These are phyloP conservation scores for Atherinosoma microstoma DNA, from an alignment of 2,797 vertebrate species.

Conservation along the genomic window DNA sequence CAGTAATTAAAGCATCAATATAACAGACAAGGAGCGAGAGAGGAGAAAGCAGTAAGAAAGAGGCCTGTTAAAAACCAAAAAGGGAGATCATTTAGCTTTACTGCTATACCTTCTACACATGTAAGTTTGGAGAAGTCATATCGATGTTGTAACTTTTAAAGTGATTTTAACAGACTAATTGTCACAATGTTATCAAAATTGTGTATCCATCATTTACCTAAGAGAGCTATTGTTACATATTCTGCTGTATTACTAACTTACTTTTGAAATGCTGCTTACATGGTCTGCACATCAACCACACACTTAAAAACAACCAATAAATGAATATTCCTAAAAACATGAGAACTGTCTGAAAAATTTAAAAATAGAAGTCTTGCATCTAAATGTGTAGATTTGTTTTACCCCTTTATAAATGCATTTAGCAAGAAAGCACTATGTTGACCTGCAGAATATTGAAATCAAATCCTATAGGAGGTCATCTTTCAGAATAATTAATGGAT, in stretches of 20 bases:
- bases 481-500: conserved; percentile 80
- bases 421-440: conserved; percentile 47
- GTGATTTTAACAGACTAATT: no score
- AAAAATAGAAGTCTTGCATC: not conserved
- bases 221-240: no score
- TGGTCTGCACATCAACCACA: no score
- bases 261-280: no score
- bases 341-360: not conserved
- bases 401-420: conserved; percentile 43
- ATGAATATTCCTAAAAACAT: no score
- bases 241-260: no score
- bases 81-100: not conserved
- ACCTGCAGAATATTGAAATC: conserved; percentile 76
- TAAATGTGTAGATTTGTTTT: conserved; percentile 6
- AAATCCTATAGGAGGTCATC: conserved; percentile 76
- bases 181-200: not conserved
- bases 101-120: not conserved
- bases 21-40: not conserved
- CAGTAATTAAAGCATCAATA: not conserved
- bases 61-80: not conserved
- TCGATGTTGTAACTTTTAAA: no score
- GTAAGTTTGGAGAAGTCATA: no score
- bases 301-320: no score
- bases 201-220: no score
- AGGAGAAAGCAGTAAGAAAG: not conserved